phyloP scores from a whole-genome alignment of 2,888 invertebrate genomes.

The Nomada ferruginata region DNA sequence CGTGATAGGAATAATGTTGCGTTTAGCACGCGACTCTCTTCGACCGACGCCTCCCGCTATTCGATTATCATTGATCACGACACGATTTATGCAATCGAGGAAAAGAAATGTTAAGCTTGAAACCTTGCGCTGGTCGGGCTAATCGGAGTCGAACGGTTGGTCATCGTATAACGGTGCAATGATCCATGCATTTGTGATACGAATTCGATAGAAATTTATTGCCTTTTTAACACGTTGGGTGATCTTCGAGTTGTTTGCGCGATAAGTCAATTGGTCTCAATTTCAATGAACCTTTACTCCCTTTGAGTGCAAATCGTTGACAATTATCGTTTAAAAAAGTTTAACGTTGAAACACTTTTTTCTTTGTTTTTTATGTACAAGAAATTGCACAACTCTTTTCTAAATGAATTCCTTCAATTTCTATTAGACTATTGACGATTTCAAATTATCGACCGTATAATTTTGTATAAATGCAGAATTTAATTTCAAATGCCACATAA shows the following conservation, averaged over 20 bases:
- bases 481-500: too few relatives aligned
- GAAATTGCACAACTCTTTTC: too few relatives aligned
- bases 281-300: too few relatives aligned
- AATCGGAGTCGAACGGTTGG: background rate
- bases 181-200: background rate
- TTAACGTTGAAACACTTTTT: too few relatives aligned
- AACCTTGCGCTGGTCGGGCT: background rate
- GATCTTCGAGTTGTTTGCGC: background rate
- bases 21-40: background rate
- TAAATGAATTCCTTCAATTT: too few relatives aligned
- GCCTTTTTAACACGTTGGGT: background rate
- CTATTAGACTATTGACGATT: too few relatives aligned
- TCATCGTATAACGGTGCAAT: background rate
- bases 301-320: too few relatives aligned
- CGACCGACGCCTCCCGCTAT: background rate
- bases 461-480: background rate
- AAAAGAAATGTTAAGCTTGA: background rate
- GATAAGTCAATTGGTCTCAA: too few relatives aligned
- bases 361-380: too few relatives aligned
- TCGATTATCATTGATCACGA: conserved; percentile 6
- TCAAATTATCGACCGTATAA: background rate
- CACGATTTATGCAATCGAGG: conserved; percentile 28
- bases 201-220: background rate
- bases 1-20: background rate
- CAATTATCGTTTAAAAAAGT: background rate